Evolutionary conservation across 35 echinoderm and acorn worm genomes (phyloP), one percentile per base, ranked within the genome.

Genomic region (Lytechinus variegatus): DNA sequence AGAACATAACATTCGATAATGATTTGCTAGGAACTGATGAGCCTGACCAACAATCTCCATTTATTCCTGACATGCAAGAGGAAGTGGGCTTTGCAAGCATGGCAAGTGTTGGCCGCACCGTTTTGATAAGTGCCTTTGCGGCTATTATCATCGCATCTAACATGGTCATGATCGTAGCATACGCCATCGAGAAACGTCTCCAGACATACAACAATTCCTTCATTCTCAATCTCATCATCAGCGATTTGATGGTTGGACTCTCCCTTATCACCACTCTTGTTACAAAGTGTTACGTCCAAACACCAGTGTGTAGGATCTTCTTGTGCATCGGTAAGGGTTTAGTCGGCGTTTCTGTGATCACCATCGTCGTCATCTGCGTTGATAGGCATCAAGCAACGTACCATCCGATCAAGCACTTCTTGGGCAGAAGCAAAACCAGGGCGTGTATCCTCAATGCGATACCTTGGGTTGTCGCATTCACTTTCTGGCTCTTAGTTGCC

Each of bases 301-400:
- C 24, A 44, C 52, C 13, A 3, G 19, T 9, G 92, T 93, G 92
- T 27, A 93, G 57, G 53, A 55, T 57, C 9, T 57, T 24, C 9
- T 54, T 21, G 9, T 53, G 92, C 1, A 19, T 93, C n/a, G 19
- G 57, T 16, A 19, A 93, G 54, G 54, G 53, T 54, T 4, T 93
- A 9, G 14, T 93, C 4, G 57, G 53, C 10, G 92, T 93, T 27
- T 93, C 92, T 19, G 55, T 93, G 29, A 93, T 93, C 53, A 54
- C 29, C 27, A 54, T 93, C 12, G 92, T 93, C 27, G 53, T 93
- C 55, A 93, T 93, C 53, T 93, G 92, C 54, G 19, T 93, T n/a
- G 92, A 93, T 54, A 54, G 92, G 9, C 16, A 90, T 16, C 28
- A 52, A 19, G 88, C 88, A 10, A 90, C 28, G 14, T 29, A 90